Conservation (phyloP, 2,888 invertebrate species). For the Tolmerus cingulatus region DNA sequence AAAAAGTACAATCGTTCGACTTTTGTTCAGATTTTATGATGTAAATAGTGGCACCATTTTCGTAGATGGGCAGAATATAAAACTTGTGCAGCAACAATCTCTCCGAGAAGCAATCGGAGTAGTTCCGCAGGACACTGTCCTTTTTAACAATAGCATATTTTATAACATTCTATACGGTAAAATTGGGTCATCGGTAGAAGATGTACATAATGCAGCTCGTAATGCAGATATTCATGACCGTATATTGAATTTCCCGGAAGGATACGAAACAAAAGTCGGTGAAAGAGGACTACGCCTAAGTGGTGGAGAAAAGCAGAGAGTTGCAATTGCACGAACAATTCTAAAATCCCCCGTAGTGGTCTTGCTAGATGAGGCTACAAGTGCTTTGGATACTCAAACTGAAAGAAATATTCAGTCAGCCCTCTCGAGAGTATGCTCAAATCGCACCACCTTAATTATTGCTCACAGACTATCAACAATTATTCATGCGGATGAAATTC, state of each 20-base stretch:
- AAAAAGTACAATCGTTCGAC: constrained; percentile 94
- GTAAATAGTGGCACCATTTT: constrained; percentile 85
- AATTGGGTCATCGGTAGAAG: constrained; percentile 77
- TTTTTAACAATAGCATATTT: constrained; percentile 92
- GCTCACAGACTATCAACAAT: constrained; percentile 95
- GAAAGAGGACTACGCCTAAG: constrained; percentile 94
- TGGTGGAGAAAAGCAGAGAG: constrained; percentile 97
- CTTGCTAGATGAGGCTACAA: constrained; percentile 93
- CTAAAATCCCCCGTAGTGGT: constrained; percentile 91
- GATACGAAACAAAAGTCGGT: constrained; percentile 89
- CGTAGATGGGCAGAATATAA: constrained; percentile 90
- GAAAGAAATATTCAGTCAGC: constrained; percentile 94
- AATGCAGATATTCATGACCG: constrained; percentile 94
- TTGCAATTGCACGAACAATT: constrained; percentile 95
- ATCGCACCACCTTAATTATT: constrained; percentile 91
- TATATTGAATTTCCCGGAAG: constrained; percentile 90
- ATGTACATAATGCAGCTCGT: constrained; percentile 87
- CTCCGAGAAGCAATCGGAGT: constrained; percentile 87
- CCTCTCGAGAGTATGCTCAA: constrained; percentile 82
- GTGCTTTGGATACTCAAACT: constrained; percentile 93
- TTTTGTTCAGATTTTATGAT: constrained; percentile 97
- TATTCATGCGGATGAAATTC: constrained; percentile 92
- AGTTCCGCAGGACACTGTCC: constrained; percentile 96
- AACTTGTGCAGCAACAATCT: constrained; percentile 83
- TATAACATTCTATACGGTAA: constrained; percentile 96